Conservation (phyloP, 1,140 invertebrate genomes). For the Philopotamus ludificatus region DNA sequence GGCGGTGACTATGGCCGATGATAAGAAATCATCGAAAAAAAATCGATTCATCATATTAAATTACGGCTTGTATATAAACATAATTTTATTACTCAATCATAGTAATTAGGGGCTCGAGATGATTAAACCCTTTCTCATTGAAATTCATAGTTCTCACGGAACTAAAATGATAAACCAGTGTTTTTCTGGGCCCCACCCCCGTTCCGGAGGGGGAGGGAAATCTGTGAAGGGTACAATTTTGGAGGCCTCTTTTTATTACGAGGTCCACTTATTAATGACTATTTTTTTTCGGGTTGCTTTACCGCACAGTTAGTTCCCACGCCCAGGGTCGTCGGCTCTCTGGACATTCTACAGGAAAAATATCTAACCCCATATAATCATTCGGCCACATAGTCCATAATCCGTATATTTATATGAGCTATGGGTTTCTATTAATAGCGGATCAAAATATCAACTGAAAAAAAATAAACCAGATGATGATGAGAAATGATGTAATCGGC, state of each 20-base stretch:
- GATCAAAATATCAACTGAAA: slow-evolving; percentile 22
- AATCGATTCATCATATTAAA: no score
- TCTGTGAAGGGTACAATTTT: slow-evolving; percentile 24
- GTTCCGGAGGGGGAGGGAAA: slow-evolving; percentile 11
- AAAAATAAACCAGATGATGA: slow-evolving; percentile 19
- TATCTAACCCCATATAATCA: slow-evolving; percentile 35
- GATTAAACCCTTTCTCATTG: no score
- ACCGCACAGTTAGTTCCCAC: slow-evolving; percentile 29
- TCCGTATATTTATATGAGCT: slow-evolving; percentile 37
- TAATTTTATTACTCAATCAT: no score
- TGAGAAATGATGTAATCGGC: slow-evolving; percentile 29
- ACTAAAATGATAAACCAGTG: slow-evolving; percentile 12
- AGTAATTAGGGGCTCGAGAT: no score
- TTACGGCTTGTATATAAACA: no score
- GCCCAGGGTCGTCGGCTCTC: slow-evolving; percentile 19
- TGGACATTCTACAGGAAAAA: slow-evolving; percentile 25
- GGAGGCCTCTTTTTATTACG: slow-evolving; percentile 19
- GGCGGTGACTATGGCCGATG: not conserved
- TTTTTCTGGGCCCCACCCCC: slow-evolving; percentile 6
- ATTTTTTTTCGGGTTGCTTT: slow-evolving; percentile 12
- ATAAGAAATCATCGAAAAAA: not conserved
- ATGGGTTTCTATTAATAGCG: slow-evolving; percentile 34
- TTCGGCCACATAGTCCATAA: slow-evolving; percentile 30
- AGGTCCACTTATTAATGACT: slow-evolving; percentile 21
- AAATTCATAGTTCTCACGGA: slow-evolving; percentile 24